phyloP scores from a whole-genome alignment of 2,888 invertebrate species.

The Spicauda simplicius region DNA sequence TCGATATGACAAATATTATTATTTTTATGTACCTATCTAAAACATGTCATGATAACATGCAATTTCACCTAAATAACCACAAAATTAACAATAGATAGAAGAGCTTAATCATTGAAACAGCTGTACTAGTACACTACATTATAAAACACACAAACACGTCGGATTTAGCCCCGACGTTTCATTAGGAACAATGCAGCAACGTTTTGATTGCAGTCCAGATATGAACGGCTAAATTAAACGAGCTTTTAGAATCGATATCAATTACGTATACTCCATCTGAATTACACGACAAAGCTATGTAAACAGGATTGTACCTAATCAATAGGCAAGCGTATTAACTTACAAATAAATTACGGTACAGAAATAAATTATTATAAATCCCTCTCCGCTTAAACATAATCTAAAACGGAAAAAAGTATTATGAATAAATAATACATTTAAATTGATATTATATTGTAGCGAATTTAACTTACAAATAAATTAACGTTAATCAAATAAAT shows the following conservation, averaged over 20 bases:
- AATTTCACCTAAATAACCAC: neutral
- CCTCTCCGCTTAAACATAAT: no score
- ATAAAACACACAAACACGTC: conserved; percentile 1
- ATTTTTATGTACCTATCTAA: no score
- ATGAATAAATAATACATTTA: no score
- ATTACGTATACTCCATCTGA: neutral
- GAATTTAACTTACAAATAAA: no score
- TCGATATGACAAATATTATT: no score
- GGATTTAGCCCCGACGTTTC: conserved; percentile 5
- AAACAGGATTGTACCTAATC: no score
- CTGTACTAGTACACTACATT: neutral
- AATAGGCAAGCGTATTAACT: no score
- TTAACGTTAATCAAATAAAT: no score
- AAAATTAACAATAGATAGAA: neutral
- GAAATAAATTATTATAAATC: no score
- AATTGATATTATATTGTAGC: no score
- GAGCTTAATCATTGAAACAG: conserved; percentile 1
- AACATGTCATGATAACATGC: neutral
- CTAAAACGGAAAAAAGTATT: no score
- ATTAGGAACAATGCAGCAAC: conserved; percentile 6
- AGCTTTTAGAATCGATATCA: conserved; percentile 3
- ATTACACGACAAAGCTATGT: neutral
- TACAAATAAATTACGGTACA: no score
- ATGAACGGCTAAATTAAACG: conserved; percentile 1
- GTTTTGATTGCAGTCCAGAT: neutral